phyloP scores from a whole-genome alignment of 2,113 vertebrate genomes.

The Microcebus tavaratra region DNA sequence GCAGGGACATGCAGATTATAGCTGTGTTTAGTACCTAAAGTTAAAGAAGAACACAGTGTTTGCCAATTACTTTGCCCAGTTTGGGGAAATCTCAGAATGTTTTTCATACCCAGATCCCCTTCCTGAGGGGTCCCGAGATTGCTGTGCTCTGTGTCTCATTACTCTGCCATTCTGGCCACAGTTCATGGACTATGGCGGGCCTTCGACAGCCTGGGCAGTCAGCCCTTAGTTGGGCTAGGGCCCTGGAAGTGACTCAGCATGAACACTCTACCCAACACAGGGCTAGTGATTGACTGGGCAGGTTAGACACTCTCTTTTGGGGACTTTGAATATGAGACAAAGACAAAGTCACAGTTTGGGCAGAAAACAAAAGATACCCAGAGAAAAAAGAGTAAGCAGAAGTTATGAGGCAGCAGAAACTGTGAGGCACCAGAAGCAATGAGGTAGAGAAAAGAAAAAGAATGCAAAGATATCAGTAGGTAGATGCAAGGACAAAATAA shows the following conservation, averaged over 20 bases:
- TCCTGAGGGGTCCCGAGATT: background rate
- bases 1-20: too few relatives aligned
- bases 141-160: background rate
- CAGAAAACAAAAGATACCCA: background rate
- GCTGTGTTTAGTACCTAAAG: too few relatives aligned
- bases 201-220: background rate
- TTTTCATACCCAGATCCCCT: background rate
- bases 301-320: background rate
- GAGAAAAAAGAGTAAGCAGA: background rate
- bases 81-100: background rate
- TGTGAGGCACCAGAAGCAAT: background rate
- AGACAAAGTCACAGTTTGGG: background rate
- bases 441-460: background rate
- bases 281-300: background rate
- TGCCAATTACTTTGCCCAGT: background rate
- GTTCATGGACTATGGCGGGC: background rate
- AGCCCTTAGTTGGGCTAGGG: background rate
- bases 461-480: background rate
- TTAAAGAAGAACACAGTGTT: background rate
- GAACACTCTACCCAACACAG: background rate
- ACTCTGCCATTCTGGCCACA: background rate
- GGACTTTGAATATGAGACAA: background rate
- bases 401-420: background rate
- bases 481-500: background rate
- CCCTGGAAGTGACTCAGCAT: background rate